Evolutionary conservation across 2,113 vertebrate species (phyloP).

Genomic region (Colistium nudipinnis): DNA sequence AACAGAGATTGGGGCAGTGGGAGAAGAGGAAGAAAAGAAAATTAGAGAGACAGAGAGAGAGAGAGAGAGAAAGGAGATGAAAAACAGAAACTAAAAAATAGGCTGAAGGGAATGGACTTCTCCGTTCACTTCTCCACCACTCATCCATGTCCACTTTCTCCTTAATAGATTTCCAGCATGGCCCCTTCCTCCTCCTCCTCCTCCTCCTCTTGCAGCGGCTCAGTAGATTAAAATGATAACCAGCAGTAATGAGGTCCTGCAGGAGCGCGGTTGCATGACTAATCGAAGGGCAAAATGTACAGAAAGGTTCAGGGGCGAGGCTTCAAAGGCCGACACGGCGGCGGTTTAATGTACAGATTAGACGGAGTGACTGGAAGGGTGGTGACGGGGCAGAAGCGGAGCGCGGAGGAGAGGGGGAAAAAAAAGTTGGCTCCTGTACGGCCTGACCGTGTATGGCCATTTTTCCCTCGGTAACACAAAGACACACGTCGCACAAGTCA

Average conservation of each 20-base stretch:
- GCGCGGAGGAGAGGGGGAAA: conserved; percentile 4
- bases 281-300: conserved; percentile 65
- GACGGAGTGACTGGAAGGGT: conserved; percentile 12
- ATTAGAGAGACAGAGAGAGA: conserved; percentile 15
- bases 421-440: too few relatives aligned
- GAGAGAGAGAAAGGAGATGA: conserved; percentile 4
- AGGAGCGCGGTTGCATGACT: conserved; percentile 68
- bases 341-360: conserved; percentile 47
- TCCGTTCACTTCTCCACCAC: conserved; percentile 45
- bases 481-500: conserved; percentile 9
- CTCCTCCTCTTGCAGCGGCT: conserved; percentile 51
- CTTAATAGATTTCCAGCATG: conserved; percentile 70
- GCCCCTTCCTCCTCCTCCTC: conserved; percentile 42
- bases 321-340: conserved; percentile 29
- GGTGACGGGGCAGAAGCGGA: conserved; percentile 24
- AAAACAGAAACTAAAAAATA: conserved; percentile 17
- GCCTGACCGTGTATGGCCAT: too few relatives aligned
- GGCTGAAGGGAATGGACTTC: conserved; percentile 25
- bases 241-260: conserved; percentile 77
- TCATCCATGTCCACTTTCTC: conserved; percentile 63
- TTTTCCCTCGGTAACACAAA: too few relatives aligned
- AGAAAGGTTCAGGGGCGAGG: conserved; percentile 36
- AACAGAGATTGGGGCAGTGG: background rate
- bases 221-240: conserved; percentile 74
- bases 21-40: background rate